Evolutionary conservation across 2,888 invertebrate genomes (phyloP), one percentile per base, ranked within the genome.

Genomic region (Julus scanicus): DNA sequence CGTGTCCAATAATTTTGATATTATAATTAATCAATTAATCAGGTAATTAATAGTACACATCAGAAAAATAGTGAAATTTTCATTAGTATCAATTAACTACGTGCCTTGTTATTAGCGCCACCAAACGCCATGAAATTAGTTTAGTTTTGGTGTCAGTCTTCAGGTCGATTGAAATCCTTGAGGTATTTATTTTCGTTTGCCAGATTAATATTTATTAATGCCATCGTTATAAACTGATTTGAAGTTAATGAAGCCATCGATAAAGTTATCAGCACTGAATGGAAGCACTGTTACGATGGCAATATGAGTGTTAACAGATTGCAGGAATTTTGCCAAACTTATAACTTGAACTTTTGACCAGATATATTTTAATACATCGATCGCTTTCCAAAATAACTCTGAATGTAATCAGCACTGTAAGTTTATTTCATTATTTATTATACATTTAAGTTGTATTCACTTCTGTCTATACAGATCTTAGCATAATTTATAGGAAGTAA

Each of bases 211-310:
- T 13, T 0, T 15, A 13, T 53, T 0, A 9, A 29, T 0, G n/a
- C n/a, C n/a, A n/a, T 20, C 8, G n/a, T n/a, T 29, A 29, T 29
- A 29, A 71, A 71, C 71, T 71, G 71, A 71, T 71, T 9, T 29
- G 71, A 71, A 71, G 20, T 71, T 29, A 71, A 71, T 29, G 29
- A 8, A 9, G 29, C 71, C 20, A 1, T 11, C 13, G 71, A 71
- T 71, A 71, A 71, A 71, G 71, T 29, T 71, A 71, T 71, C 71
- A 71, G 29, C 71, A 71, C 71, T 20, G 9, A 71, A 13, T 29
- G 0, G 71, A 71, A 29, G 71, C n/a, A 29, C 29, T 71, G 71
- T 71, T 71, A 29, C 71, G 71, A 29, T 71, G 71, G 71, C 71
- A 57, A n/a, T 29, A 29, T 9, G 29, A 29, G 20, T 11, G 71